phyloP scores from a whole-genome alignment of 2,113 vertebrate genomes.

The Harpagus bidentatus region DNA sequence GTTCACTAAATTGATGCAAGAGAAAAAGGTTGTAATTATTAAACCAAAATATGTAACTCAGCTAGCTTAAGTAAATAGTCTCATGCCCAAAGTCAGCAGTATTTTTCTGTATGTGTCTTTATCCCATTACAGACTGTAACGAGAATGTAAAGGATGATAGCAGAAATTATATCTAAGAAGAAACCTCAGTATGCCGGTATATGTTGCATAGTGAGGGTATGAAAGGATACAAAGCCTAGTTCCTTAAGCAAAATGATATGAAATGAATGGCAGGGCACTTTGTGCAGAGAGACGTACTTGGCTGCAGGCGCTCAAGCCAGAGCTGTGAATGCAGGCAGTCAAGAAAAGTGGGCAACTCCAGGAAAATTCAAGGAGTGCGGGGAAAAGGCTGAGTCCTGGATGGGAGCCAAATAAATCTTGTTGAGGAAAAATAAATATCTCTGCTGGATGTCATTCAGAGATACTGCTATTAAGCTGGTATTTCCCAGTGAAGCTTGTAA shows the following conservation, averaged over 20 bases:
- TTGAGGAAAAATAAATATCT: conserved; percentile 41
- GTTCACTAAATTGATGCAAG: conserved; percentile 11
- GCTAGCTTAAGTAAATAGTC: conserved; percentile 2
- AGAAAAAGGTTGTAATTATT: conserved; percentile 21
- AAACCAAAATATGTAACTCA: conserved; percentile 51
- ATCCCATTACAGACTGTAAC: not conserved
- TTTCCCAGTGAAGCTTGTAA: not conserved
- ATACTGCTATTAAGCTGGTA: not conserved
- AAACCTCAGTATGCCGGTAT: not conserved
- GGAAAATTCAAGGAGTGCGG: not conserved
- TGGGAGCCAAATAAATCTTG: not conserved
- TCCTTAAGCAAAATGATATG: not conserved
- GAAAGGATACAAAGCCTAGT: not conserved
- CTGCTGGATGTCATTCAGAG: not conserved
- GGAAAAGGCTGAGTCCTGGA: not conserved
- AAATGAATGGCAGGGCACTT: not conserved
- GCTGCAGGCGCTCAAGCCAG: not conserved
- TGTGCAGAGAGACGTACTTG: not conserved
- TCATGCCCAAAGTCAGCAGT: not conserved
- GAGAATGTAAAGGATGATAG: not conserved
- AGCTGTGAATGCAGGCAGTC: not conserved
- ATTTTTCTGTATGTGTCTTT: not conserved
- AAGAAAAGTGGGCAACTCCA: not conserved
- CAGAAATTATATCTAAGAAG: not conserved
- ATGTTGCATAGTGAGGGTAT: not conserved